Evolutionary conservation across 2,888 invertebrate species (phyloP).

Genomic region (Caenorhabditis macrosperma): DNA sequence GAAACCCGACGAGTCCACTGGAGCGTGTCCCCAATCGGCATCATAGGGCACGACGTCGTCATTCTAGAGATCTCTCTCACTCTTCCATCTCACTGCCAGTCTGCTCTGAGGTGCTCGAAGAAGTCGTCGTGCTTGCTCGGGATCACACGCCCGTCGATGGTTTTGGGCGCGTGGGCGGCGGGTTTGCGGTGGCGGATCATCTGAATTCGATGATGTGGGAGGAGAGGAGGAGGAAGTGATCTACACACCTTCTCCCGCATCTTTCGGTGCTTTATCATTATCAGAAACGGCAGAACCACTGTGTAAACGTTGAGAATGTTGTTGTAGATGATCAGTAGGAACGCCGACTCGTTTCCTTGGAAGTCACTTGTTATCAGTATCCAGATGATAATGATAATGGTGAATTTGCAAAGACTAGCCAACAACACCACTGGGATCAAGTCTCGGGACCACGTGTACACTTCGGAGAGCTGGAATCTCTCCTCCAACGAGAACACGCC

Average conservation of each 20-base stretch:
- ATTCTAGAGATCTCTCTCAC: not conserved
- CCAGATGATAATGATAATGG: slow-evolving; percentile 19
- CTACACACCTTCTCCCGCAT: slow-evolving; percentile 19
- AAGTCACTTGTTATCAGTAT: slow-evolving; percentile 17
- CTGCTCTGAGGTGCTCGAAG: slow-evolving; percentile 23
- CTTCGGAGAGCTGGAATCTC: slow-evolving; percentile 44
- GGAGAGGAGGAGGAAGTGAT: not conserved
- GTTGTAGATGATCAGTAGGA: slow-evolving; percentile 20
- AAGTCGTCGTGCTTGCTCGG: slow-evolving; percentile 42
- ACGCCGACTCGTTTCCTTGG: slow-evolving; percentile 19
- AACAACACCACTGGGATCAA: slow-evolving; percentile 21
- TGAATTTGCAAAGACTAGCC: slow-evolving; percentile 19
- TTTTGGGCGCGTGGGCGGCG: slow-evolving; percentile 1
- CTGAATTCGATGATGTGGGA: slow-evolving; percentile 6
- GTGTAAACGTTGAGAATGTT: slow-evolving; percentile 37
- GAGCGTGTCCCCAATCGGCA: slow-evolving; percentile 10
- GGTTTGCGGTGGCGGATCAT: slow-evolving; percentile 5
- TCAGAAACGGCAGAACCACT: slow-evolving; percentile 27
- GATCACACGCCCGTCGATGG: slow-evolving; percentile 33
- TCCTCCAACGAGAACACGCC: slow-evolving; percentile 31
- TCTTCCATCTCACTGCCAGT: slow-evolving; percentile 20
- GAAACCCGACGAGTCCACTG: not conserved
- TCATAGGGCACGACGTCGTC: slow-evolving; percentile 20
- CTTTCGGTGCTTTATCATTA: slow-evolving; percentile 30
- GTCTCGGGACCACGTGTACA: slow-evolving; percentile 37